A percentile compares a stretch with the other conserved stretches of the same genome.
These are phyloP conservation scores for Drosophila sp. DNA, from an alignment of 1,140 invertebrate species.

Conservation along the genomic window DNA sequence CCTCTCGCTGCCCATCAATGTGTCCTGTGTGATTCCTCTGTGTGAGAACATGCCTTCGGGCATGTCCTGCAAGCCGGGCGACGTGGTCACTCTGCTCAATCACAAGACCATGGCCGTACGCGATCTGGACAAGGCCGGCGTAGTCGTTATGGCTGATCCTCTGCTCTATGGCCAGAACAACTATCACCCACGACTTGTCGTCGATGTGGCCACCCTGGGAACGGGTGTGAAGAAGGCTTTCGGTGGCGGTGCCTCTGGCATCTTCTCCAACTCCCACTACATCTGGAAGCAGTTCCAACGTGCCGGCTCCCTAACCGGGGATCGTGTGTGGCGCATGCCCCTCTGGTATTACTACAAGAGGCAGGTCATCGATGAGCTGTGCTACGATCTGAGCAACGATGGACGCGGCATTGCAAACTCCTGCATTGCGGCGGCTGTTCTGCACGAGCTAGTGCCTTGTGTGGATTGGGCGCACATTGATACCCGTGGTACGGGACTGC, in stretches of 20 bases:
- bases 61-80: conserved; percentile 92
- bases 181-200: conserved; percentile 86
- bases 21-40: conserved; percentile 89
- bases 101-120: conserved; percentile 94
- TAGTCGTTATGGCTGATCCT: conserved; percentile 94
- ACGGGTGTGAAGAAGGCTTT: conserved; percentile 84
- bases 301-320: conserved; percentile 89
- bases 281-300: conserved; percentile 86
- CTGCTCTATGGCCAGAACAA: conserved; percentile 88
- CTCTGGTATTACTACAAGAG: conserved; percentile 91
- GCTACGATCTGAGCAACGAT: conserved; percentile 86
- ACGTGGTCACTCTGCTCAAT: conserved; percentile 92
- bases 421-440: conserved; percentile 87
- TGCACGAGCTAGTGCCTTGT: conserved; percentile 84
- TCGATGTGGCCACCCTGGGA: conserved; percentile 90
- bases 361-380: conserved; percentile 85
- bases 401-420: conserved; percentile 84
- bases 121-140: conserved; percentile 95
- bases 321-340: conserved; percentile 95
- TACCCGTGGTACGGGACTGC: conserved; percentile 87
- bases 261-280: conserved; percentile 88
- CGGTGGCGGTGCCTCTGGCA: conserved; percentile 90
- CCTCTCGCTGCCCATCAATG: conserved; percentile 89
- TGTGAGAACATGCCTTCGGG: conserved; percentile 95
- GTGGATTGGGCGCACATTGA: conserved; percentile 88